Percentiles rank a stretch among this genome's conserved stretches.
phyloP scores from a whole-genome alignment of 2,888 invertebrate species.

The Campoplex nolae region DNA sequence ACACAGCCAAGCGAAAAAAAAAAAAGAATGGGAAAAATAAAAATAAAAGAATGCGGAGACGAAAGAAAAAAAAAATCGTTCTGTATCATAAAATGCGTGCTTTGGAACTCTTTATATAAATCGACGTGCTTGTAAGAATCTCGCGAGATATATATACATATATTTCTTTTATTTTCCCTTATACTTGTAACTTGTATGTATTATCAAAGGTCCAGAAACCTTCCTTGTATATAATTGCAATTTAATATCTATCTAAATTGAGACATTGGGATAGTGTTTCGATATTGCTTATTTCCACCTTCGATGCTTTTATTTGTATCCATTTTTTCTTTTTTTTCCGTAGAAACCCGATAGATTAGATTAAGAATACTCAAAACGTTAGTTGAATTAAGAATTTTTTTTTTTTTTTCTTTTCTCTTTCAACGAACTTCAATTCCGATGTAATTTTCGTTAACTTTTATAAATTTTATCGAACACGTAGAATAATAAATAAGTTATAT shows the following conservation, averaged over 20 bases:
- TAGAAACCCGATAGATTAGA: not conserved
- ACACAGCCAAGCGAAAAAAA: constrained; percentile 40
- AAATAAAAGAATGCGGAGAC: not conserved
- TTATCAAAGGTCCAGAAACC: not conserved
- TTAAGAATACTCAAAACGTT: not conserved
- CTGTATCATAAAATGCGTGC: constrained; percentile 78
- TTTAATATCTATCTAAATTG: not conserved
- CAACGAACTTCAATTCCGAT: not conserved
- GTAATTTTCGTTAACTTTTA: constrained; percentile 13
- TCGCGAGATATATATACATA: not conserved
- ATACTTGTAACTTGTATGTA: not conserved
- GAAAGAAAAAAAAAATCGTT: constrained; percentile 62
- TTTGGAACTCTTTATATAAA: constrained; percentile 82
- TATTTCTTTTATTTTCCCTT: constrained; percentile 37
- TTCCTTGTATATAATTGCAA: constrained; percentile 25
- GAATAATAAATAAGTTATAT: constrained; percentile 4
- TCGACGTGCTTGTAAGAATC: constrained; percentile 79
- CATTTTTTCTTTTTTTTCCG: not conserved
- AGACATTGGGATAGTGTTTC: not conserved
- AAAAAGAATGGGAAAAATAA: not conserved
- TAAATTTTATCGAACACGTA: constrained; percentile 28
- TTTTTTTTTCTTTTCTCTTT: not conserved
- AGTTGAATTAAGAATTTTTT: not conserved
- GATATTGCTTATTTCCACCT: constrained; percentile 10
- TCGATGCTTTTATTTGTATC: constrained; percentile 9